Evolutionary conservation across 2,113 vertebrate genomes (phyloP), one percentile per base, ranked within the genome.

Genomic region (Dipodomys spectabilis): DNA sequence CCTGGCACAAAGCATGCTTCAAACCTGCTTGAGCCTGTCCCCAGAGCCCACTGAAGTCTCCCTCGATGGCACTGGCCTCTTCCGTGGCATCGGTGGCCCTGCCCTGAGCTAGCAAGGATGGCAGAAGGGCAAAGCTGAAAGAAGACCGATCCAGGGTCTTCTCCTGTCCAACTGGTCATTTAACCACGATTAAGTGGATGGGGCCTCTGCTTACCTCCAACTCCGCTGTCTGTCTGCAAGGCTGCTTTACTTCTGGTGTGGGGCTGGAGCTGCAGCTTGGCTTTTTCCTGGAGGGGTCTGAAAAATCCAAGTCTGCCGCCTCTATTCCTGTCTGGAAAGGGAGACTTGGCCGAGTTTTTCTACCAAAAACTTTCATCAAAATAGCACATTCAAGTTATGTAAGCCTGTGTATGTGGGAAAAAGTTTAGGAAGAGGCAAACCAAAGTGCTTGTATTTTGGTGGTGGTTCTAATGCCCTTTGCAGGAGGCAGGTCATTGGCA

Each of bases 281-380:
- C 28, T 27, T 67, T 49, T 87, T 91, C 35, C 78, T 19, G 4
- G 32, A 68, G 60, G 73, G 83, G 35, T 35, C 77, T 86, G 65
- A 82, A 93, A 93, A 62, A 81, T 22, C 91, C 18, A 11, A 77
- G 93, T 89, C 91, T 82, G 88, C 67, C 81, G 39, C 88, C 67
- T 91, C 85, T 45, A 5, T 39, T 81, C 74, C 81, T 91, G 62
- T 7, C 22, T 25, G 90, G 77, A 65, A 62, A 75, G 32, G n/a
- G 27, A 86, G 6, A 27, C 74, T 75, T n/a, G 80, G 80, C 93
- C 82, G 75, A 57, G 53, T 16, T 57, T 32, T 60, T 60, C 60
- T 44, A 12, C 39, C 62, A 7, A 80, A 49, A 77, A 82, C 75
- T 73, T 73, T 73, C 11, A 45, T 79, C 81, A 74, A 68, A 89